Evolutionary conservation across 1,140 invertebrate species (phyloP).

Genomic region (Neodiprion virginianus): DNA sequence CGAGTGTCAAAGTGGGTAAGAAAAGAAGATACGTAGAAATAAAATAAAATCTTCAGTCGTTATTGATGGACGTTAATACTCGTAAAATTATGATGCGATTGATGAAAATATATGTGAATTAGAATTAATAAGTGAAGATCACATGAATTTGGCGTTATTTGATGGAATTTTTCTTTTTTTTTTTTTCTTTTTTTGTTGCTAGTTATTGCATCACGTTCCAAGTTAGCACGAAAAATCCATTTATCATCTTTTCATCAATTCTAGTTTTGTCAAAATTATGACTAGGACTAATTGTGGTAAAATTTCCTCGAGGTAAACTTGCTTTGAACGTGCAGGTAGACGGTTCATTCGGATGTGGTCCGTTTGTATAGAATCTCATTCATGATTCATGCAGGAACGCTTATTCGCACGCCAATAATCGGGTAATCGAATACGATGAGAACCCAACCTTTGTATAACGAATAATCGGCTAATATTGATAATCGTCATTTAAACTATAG

Average conservation of each 20-base stretch:
- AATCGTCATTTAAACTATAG: slow-evolving; percentile 35
- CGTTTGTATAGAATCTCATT: background rate
- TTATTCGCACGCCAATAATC: no score
- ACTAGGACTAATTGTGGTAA: background rate
- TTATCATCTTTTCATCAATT: background rate
- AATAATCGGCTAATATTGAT: slow-evolving; percentile 26
- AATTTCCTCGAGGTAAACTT: background rate
- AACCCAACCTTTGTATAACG: background rate
- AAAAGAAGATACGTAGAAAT: no score
- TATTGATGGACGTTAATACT: no score
- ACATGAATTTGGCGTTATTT: no score
- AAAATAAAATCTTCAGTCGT: no score
- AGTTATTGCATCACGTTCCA: background rate
- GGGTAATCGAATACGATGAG: background rate
- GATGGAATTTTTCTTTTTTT: no score
- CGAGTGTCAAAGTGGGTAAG: no score
- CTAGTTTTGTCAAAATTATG: background rate
- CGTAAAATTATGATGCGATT: no score
- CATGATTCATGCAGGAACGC: background rate
- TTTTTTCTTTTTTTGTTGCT: no score
- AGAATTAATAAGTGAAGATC: no score
- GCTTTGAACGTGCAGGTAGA: background rate
- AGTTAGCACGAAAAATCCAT: background rate
- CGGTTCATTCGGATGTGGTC: background rate
- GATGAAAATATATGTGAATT: no score